Evolutionary conservation across 2,888 invertebrate genomes (phyloP), one percentile per base, ranked within the genome.

Genomic region (Andrena marginata): DNA sequence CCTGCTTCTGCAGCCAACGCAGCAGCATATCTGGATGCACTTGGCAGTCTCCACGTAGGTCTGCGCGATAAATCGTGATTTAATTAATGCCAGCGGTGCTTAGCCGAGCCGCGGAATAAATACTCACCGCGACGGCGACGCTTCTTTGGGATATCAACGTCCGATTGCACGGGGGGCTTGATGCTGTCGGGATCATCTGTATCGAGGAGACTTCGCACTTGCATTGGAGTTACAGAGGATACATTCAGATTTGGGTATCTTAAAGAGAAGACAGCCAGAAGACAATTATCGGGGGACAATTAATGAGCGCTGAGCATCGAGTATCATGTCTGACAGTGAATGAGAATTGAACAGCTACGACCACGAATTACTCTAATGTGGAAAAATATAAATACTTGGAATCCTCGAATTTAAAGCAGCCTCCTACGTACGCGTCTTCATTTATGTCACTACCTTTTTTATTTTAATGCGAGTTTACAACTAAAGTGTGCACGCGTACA

Each of bases 181-280:
- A 97, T 94, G 85, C 95, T 95, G 29, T 95, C 93, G 13, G 95
- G 95, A 93, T 97, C 96, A 92, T 97, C 97, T 0, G 97, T 96
- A 89, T 97, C 97, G 89, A 96, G 96, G 33, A 97, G 95, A 89
- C 95, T 95, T 87, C 96, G 95, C 56, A 97, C 97, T 93, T 98
- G 97, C 91, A 97, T 96, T 8, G 97, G 96, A 68, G 96, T 95
- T 20, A 98, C 97, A 23, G 96, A 96, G 42, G 96, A 95, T 31
- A 96, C 95, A 94, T 98, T 98, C 72, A 98, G 95, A 93, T 97
- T 98, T 5, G 97, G 97, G 94, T 98, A 98, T 86, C 94, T 93
- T 73, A 10, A 68, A 68, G 48, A 65, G 64, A 78, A 59, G 69
- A 49, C 35, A 64, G 54, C 16, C 23, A 65, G 62, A 51, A 33